These are phyloP conservation scores for Drosophila nr. perissopoda DNA, from an alignment of 2,888 invertebrate genomes.

Conservation along the genomic window DNA sequence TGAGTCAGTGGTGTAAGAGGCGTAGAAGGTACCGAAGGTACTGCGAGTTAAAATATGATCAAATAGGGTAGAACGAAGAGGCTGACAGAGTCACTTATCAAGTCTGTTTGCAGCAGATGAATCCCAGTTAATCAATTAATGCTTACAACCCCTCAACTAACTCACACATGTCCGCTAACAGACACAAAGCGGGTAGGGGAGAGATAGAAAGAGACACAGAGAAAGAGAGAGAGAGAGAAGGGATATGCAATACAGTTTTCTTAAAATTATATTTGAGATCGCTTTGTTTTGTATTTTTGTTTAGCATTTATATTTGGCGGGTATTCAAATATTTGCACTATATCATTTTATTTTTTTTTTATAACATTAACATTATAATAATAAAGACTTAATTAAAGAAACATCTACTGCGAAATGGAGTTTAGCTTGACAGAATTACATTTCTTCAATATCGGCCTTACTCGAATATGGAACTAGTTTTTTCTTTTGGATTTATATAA, in stretches of 20 bases:
- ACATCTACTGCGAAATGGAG: background rate
- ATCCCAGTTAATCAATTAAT: conserved; percentile 24
- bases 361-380: background rate
- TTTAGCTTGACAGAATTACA: background rate
- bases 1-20: conserved; percentile 45
- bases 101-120: conserved; percentile 1
- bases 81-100: conserved; percentile 23
- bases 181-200: conserved; percentile 1
- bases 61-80: conserved; percentile 13
- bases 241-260: background rate
- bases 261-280: background rate
- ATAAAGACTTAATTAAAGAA: background rate
- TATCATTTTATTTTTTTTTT: background rate
- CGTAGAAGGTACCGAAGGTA: conserved; percentile 9
- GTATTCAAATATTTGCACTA: background rate
- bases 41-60: conserved; percentile 18
- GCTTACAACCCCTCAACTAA: conserved; percentile 20
- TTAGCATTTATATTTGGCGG: background rate
- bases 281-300: background rate
- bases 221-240: background rate
- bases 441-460: background rate
- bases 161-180: background rate
- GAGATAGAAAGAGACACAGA: background rate
- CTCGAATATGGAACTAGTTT: background rate
- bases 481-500: background rate